Base-by-base conservation (phyloP, 2,888 invertebrate species). In the Amorpha juglandis region DNA sequence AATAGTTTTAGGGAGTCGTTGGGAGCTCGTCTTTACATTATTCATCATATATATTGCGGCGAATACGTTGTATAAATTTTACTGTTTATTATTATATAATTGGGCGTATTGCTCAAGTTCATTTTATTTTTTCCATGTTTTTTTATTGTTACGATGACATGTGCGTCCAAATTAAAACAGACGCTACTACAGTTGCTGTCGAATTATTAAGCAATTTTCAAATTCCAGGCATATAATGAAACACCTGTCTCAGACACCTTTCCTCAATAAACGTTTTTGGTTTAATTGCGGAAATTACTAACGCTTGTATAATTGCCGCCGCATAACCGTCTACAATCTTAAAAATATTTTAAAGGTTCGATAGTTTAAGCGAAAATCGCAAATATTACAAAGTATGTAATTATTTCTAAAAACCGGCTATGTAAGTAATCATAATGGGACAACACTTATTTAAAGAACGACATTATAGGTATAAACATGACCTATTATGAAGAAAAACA, bases 1-100 rank as follows among this genome's bases (percentile, higher is more conserved):
- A 66, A 66, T 63, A 66, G 52, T 53, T 53, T 66, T 63, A 47
- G 47, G 42, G 33, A 33, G 48, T 53, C 64, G 67, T 70, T 68
- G 63, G 51, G 53, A 52, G 64, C 16, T 42, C 11, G 42, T 42
- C 58, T 38, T 19, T 58, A 58, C 19, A 42, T 58, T 58, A 19
- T 58, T 58, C 12, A 58, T 42, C 6, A 42, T 4, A 38, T 19
- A 42, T 35, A n/a, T 16, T 55, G 21, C 7, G 63, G 67, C 48
- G 73, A 68, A 72, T 55, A n/a, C n/a, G 55, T 35, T 50, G 8
- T 11, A 19, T 3, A 9, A 50, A 8, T 50, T 50, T 14, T 1
- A 50, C 8, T 19, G 50, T 19, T 35, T 14, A 52, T 14, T 12
- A 14, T 14, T 35, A 16, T 19, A 9, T 50, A 4, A 48, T 14